Percentiles rank a stretch among this genome's conserved stretches.
Conservation (phyloP, 2,113 vertebrate genomes). For the Rhinichthys klamathensis region DNA sequence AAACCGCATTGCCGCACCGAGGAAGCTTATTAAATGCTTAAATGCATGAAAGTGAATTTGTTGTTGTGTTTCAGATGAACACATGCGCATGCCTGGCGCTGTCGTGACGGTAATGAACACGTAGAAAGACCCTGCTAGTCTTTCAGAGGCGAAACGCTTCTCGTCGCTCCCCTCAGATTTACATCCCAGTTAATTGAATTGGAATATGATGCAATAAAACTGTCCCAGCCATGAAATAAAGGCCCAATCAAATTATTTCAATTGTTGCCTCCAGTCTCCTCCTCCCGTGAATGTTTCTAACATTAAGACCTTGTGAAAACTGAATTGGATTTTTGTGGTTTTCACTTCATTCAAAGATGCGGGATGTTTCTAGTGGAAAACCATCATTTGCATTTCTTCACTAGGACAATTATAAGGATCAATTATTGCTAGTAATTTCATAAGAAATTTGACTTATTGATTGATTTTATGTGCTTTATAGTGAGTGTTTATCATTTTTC, state of each 20-base stretch:
- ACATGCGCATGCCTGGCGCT: too few relatives aligned
- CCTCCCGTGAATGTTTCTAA: not conserved
- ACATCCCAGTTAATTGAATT: slow-evolving; percentile 21
- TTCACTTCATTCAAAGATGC: not conserved
- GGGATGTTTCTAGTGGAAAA: not conserved
- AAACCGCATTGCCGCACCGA: too few relatives aligned
- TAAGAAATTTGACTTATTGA: not conserved
- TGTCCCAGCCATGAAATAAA: slow-evolving; percentile 17
- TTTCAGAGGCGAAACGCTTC: not conserved
- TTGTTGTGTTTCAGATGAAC: not conserved
- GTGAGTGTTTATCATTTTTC: not conserved
- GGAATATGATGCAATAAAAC: slow-evolving; percentile 39
- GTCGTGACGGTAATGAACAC: not conserved
- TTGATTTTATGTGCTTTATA: not conserved
- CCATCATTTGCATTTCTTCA: not conserved
- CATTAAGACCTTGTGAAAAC: not conserved
- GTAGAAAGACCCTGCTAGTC: not conserved
- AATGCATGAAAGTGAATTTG: not conserved
- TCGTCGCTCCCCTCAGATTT: not conserved
- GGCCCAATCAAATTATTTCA: slow-evolving; percentile 28
- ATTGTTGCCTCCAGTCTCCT: not conserved
- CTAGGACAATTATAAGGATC: not conserved
- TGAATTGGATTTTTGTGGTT: not conserved
- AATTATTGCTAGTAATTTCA: not conserved
- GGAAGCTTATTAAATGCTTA: not conserved